Evolutionary conservation across 2,113 vertebrate species (phyloP), one percentile per base, ranked within the genome.

Genomic region (Gnathonemus echidnorhynchus): DNA sequence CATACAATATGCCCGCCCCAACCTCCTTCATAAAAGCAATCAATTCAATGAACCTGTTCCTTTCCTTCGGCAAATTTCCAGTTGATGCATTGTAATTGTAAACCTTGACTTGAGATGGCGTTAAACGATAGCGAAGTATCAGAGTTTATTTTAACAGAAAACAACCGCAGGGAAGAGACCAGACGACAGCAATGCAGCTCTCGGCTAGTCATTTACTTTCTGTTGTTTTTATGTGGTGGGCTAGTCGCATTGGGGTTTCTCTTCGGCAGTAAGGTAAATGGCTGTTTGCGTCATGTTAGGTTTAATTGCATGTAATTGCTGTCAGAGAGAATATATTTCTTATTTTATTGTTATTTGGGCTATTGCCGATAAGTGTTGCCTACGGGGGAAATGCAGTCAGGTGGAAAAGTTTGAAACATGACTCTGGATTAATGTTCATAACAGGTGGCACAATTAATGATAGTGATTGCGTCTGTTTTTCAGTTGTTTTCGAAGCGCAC

Each of bases 241-340:
- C 21, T 85, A 19, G 42, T 85, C 24, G 19, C 10, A n/a, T n/a
- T 85, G 15, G 83, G 42, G 0, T 4, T 85, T 46, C 3, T 48
- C 10, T 46, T n/a, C 83, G 42, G 83, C 83, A 46, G 39, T 85
- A 39, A 85, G 83, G 83, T 85, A 85, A 85, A 85, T 85, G 74
- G 35, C 74, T 46, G 39, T 24, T 48, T 39, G 8, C 19, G 21
- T 39, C 77, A 83, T 42, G 19, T 19, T 83, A 45, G 39, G 42
- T 83, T 83, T 42, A 46, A 24, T 45, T 45, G 39, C 39, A 85
- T 3, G 39, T 45, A 6, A 48, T 85, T 39, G 7, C 7, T 7
- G 35, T 84, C 7, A 9, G 42, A 46, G 6, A 84, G 9, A 85
- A 48, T n/a, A 39, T 15, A 80, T 42, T 70, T 66, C 58, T 66